Conservation (phyloP, 2,888 invertebrate genomes). For the Caenorhabditis parvicauda region DNA sequence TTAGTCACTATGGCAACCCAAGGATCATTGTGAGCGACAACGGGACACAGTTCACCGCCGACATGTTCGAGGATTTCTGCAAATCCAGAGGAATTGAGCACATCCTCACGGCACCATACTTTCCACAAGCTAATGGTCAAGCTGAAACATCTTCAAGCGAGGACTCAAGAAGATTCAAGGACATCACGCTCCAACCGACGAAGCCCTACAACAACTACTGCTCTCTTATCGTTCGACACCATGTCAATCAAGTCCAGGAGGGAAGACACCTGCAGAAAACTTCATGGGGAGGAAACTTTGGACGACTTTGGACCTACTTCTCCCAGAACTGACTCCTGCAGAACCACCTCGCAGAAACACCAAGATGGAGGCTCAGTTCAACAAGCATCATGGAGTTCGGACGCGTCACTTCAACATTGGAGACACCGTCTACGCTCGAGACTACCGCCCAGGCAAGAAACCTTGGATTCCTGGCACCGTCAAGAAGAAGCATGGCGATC, state of each 20-base stretch:
- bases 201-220: conserved; percentile 15
- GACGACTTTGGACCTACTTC: conserved; percentile 6
- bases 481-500: too few relatives aligned
- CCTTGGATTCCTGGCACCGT: conserved; percentile 6
- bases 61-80: conserved; percentile 45
- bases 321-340: neutral
- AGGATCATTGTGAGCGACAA: conserved; percentile 58
- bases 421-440: conserved; percentile 8
- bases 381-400: conserved; percentile 6
- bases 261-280: conserved; percentile 18
- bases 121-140: conserved; percentile 53
- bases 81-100: too few relatives aligned
- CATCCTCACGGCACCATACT: too few relatives aligned
- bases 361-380: conserved; percentile 10
- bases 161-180: conserved; percentile 6
- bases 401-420: conserved; percentile 1
- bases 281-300: conserved; percentile 23
- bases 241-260: neutral
- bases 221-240: conserved; percentile 14
- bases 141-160: conserved; percentile 49
- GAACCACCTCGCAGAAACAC: neutral
- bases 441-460: conserved; percentile 5
- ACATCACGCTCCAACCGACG: conserved; percentile 2
- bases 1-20: conserved; percentile 49
- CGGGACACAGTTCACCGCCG: conserved; percentile 51